Evolutionary conservation across 92 coral and sea anemone genomes (phyloP), one percentile per base, ranked within the genome.

Genomic region (Parazoanthus swiftii): DNA sequence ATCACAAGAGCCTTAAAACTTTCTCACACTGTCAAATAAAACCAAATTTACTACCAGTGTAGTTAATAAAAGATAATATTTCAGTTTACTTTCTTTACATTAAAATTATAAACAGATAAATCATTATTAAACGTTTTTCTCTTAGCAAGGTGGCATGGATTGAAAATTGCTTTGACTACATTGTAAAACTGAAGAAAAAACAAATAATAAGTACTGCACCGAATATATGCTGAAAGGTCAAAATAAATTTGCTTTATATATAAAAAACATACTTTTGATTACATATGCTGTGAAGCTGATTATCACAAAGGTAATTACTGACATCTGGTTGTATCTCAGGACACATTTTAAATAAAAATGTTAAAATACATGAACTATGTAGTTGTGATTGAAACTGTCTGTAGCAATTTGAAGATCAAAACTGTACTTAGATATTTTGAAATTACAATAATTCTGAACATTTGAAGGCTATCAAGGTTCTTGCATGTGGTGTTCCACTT

Each of bases 341-440:
- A 79, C 20, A n/a, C 48, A 21, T 9, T 14, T 63, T 63, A 74
- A 74, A 13, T 29, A 51, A 8, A n/a, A 46, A 2, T 5, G 0
- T 77, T 77, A 15, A 77, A 42, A 46, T 77, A 42, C 9, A 54
- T 77, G 15, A 42, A 77, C 44, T n/a, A 37, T n/a, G 21, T 37
- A 56, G 74, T 58, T 8, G 26, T 26, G 9, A 20, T 50, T 71
- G 65, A 50, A 74, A 33, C 25, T 38, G 88, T 85, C 50, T 58
- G 35, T 51, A 70, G 44, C 76, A 74, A 29, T 29, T 29, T 29
- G 33, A 75, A n/a, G 71, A 36, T 75, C 44, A 76, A 26, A 76
- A 76, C 58, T 58, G 42, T 44, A 88, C 72, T 81, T 39, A 82
- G 36, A 58, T 76, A 26, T 85, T 66, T 86, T 43, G 23, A n/a